Conservation (phyloP, 1,140 invertebrate genomes). For the Drosophila kepulauana region DNA sequence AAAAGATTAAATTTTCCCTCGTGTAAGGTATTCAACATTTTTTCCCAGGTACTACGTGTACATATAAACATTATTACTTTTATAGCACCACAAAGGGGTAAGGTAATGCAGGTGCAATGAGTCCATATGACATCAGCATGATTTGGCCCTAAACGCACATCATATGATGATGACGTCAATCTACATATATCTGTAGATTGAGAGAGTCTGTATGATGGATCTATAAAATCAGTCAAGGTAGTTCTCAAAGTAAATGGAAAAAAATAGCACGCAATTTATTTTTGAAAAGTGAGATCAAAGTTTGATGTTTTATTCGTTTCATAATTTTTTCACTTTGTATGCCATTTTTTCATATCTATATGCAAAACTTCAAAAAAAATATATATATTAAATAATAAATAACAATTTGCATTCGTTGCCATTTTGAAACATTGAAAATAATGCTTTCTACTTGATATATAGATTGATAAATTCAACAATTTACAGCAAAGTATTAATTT, state of each 20-base stretch:
- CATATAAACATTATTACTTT: slow-evolving; percentile 8
- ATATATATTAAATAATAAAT: slow-evolving; percentile 75
- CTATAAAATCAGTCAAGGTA: neutral
- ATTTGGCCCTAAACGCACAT: neutral
- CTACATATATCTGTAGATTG: neutral
- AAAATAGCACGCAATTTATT: slow-evolving; percentile 4
- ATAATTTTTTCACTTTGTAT: slow-evolving; percentile 75
- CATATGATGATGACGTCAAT: neutral
- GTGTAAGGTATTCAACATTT: slow-evolving; percentile 16
- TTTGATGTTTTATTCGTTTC: slow-evolving; percentile 75
- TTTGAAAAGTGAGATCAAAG: slow-evolving; percentile 77
- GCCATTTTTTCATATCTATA: slow-evolving; percentile 53
- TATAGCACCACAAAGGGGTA: neutral
- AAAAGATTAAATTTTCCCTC: slow-evolving; percentile 29
- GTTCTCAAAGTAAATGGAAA: neutral
- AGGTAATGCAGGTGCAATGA: slow-evolving; percentile 1
- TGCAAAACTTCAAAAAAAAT: slow-evolving; percentile 68
- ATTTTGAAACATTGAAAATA: slow-evolving; percentile 74
- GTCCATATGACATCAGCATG: slow-evolving; percentile 9
- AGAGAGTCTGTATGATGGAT: neutral
- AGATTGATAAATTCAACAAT: slow-evolving; percentile 72
- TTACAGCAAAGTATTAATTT: slow-evolving; percentile 71
- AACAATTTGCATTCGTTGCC: slow-evolving; percentile 80
- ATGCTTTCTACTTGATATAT: slow-evolving; percentile 50
- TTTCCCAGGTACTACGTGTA: neutral